Evolutionary conservation across 2,888 invertebrate species (phyloP).

Genomic region (Agapetus fuscipes): DNA sequence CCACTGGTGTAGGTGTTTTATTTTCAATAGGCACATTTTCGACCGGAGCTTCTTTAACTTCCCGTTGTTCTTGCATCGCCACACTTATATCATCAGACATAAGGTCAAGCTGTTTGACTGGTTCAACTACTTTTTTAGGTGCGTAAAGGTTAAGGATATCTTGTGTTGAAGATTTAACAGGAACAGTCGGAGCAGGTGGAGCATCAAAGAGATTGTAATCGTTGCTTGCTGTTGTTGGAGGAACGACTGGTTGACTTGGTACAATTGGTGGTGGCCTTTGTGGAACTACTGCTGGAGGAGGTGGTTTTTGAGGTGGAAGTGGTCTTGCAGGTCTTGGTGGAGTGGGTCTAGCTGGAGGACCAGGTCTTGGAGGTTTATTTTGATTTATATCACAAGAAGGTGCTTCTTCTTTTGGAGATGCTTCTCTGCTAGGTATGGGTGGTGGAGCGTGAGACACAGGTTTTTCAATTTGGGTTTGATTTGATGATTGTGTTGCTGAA

Average conservation of each 20-base stretch:
- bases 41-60: conserved; percentile 20
- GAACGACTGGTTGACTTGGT: conserved; percentile 16
- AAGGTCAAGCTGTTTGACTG: conserved; percentile 44
- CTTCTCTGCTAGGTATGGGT: conserved; percentile 28
- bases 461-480: conserved; percentile 19
- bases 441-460: conserved; percentile 19
- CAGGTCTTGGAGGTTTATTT: conserved; percentile 32
- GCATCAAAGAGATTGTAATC: conserved; percentile 51
- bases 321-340: conserved; percentile 41
- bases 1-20: conserved; percentile 20
- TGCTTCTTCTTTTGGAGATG: conserved; percentile 25
- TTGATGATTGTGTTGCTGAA: conserved; percentile 22
- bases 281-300: conserved; percentile 33
- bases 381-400: conserved; percentile 36
- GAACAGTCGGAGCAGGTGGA: conserved; percentile 40
- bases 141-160: conserved; percentile 51
- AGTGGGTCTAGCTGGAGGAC: conserved; percentile 29
- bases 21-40: conserved; percentile 12
- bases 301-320: conserved; percentile 38
- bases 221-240: conserved; percentile 24
- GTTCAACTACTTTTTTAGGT: conserved; percentile 31
- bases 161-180: conserved; percentile 45
- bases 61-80: conserved; percentile 24
- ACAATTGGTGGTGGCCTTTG: conserved; percentile 26
- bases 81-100: conserved; percentile 46